Evolutionary conservation across 2,113 vertebrate genomes (phyloP), one percentile per base, ranked within the genome.

Genomic region (Coryphaenoides rupestris): DNA sequence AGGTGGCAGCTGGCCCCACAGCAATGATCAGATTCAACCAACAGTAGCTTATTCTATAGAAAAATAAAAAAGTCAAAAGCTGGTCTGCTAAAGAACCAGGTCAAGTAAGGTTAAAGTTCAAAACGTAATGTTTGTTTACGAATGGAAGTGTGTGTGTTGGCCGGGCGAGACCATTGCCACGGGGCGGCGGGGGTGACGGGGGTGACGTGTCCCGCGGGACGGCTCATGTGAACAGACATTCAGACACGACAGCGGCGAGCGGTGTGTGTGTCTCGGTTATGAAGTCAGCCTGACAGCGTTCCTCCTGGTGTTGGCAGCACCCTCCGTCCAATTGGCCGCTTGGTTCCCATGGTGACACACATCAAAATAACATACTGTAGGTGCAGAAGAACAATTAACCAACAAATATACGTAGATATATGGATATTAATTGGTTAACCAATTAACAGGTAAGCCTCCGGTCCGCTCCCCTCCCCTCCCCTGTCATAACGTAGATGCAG

Each of bases 1-100:
- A 77, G 73, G 19, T 19, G 78, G 46, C 15, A 5, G 13, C 14
- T 16, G 12, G 24, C 15, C 12, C 17, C 28, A 17, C 28, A 12
- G 19, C 55, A 21, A 24, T 33, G 24, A 28, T 69, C 67, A 80
- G 74, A 83, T 75, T 83, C 72, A 78, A 78, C 79, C 60, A 76
- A 72, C 79, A 73, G 65, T 73, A 84, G 81, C 81, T 84, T 83
- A 81, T 84, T 78, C 81, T 76, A n/a, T n/a, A n/a, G n/a, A n/a
- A n/a, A n/a, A n/a, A n/a, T 73, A 57, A 66, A 23, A 46, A 52
- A 74, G 33, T 7, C 33, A 2, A 57, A 64, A 67, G 73, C 81
- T 82, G 83, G 74, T 72, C 7, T 10, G 6, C 33, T n/a, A n/a
- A 5, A 58, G 55, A 69, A 83, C 79, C 81, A 84, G 81, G 60